Conservation (phyloP, 2,797 vertebrate genomes). For the Lycodopsis pacificus region DNA sequence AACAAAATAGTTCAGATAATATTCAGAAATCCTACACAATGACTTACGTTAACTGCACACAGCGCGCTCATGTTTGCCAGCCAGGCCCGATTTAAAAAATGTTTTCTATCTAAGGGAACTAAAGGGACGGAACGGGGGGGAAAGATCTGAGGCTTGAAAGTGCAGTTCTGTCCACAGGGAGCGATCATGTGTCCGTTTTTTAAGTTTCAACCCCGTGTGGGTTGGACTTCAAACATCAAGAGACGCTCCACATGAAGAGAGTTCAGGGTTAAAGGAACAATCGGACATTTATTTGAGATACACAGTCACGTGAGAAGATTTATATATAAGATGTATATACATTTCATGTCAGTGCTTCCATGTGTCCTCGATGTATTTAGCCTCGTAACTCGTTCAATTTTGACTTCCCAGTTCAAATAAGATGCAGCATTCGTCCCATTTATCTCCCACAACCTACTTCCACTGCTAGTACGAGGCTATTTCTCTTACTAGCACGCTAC, state of each 20-base stretch:
- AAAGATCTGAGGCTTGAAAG: neutral
- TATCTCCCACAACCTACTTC: neutral
- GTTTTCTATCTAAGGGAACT: slow-evolving; percentile 1
- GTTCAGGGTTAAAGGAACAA: slow-evolving; percentile 6
- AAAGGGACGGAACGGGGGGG: no score
- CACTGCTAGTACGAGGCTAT: neutral
- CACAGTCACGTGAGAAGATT: neutral
- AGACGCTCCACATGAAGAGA: neutral
- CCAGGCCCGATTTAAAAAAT: neutral
- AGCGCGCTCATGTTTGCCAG: neutral
- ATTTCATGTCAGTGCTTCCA: neutral
- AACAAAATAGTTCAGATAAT: neutral
- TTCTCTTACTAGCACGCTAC: no score
- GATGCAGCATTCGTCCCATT: neutral
- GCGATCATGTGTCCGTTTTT: neutral
- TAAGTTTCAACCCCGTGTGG: neutral
- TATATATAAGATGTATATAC: neutral
- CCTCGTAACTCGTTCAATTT: no score
- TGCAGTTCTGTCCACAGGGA: neutral
- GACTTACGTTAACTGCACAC: slow-evolving; percentile 3
- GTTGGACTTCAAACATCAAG: neutral
- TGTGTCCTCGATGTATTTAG: no score
- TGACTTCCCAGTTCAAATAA: no score
- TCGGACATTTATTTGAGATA: neutral
- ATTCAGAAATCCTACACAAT: neutral